phyloP scores from a whole-genome alignment of 2,113 vertebrate species.

The Andinoacara biseriatus region DNA sequence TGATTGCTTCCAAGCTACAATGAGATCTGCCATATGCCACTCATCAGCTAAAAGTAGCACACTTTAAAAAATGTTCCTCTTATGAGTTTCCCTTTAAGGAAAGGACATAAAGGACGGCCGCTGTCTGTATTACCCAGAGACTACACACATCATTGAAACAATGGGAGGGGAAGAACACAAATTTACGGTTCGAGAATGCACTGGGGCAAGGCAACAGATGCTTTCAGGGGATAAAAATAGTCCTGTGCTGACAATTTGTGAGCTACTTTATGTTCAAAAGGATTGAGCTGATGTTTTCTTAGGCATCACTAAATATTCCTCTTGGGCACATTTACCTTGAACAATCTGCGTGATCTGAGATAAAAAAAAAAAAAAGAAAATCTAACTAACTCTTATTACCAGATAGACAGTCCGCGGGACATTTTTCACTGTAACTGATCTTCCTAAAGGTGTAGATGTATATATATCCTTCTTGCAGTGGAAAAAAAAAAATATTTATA shows the following conservation, averaged over 20 bases:
- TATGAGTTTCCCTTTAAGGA: constrained; percentile 67
- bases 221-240: constrained; percentile 73
- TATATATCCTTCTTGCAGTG: background rate
- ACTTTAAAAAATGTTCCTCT: constrained; percentile 66
- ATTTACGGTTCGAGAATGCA: constrained; percentile 48
- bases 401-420: background rate
- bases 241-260: constrained; percentile 52
- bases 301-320: constrained; percentile 35
- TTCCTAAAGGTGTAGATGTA: constrained; percentile 6
- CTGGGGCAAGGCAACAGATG: constrained; percentile 65
- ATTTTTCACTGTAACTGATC: constrained; percentile 13
- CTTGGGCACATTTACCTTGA: constrained; percentile 48
- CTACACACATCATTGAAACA: constrained; percentile 57
- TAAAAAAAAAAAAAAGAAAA: constrained; percentile 4
- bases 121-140: constrained; percentile 70
- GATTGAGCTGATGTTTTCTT: constrained; percentile 32
- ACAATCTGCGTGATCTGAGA: constrained; percentile 10
- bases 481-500: constrained; percentile 25
- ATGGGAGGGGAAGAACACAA: constrained; percentile 39
- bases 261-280: constrained; percentile 48
- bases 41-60: constrained; percentile 76
- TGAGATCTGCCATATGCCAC: constrained; percentile 75
- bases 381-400: constrained; percentile 3
- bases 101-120: constrained; percentile 72
- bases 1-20: constrained; percentile 71